Evolutionary conservation across 1,140 invertebrate genomes (phyloP).

Genomic region (Brachionus paranguensis): DNA sequence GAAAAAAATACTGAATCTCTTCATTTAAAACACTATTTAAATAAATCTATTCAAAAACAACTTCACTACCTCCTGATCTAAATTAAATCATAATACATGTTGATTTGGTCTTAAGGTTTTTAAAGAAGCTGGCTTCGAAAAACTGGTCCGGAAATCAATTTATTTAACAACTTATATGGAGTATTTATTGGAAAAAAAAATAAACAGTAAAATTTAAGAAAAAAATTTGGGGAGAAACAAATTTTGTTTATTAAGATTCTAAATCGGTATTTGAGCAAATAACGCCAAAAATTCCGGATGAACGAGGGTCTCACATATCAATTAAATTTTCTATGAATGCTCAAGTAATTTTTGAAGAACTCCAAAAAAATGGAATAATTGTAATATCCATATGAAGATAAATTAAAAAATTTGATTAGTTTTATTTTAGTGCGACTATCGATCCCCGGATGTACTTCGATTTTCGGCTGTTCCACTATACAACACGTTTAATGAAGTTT

Average conservation of each 20-base stretch:
- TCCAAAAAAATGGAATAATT: slow-evolving; percentile 58
- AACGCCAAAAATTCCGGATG: slow-evolving; percentile 57
- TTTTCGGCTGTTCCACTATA: slow-evolving; percentile 60
- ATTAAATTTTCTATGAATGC: slow-evolving; percentile 55
- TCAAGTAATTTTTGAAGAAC: slow-evolving; percentile 53
- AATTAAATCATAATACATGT: too few relatives aligned
- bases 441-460: slow-evolving; percentile 59
- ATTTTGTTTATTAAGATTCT: slow-evolving; percentile 3
- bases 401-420: not conserved
- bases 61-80: too few relatives aligned
- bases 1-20: too few relatives aligned
- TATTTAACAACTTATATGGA: slow-evolving; percentile 61
- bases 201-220: not conserved
- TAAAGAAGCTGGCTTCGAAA: slow-evolving; percentile 56
- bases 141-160: slow-evolving; percentile 57
- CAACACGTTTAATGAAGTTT: slow-evolving; percentile 60
- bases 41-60: too few relatives aligned
- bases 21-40: too few relatives aligned
- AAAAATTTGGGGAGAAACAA: not conserved
- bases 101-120: slow-evolving; percentile 54
- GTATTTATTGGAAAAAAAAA: slow-evolving; percentile 48
- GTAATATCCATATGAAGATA: slow-evolving; percentile 50
- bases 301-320: slow-evolving; percentile 60
- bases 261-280: slow-evolving; percentile 54
- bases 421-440: slow-evolving; percentile 58